Evolutionary conservation across 2,797 vertebrate genomes (phyloP), one percentile per base, ranked within the genome.

Genomic region (Parotocinclus haroldoi): DNA sequence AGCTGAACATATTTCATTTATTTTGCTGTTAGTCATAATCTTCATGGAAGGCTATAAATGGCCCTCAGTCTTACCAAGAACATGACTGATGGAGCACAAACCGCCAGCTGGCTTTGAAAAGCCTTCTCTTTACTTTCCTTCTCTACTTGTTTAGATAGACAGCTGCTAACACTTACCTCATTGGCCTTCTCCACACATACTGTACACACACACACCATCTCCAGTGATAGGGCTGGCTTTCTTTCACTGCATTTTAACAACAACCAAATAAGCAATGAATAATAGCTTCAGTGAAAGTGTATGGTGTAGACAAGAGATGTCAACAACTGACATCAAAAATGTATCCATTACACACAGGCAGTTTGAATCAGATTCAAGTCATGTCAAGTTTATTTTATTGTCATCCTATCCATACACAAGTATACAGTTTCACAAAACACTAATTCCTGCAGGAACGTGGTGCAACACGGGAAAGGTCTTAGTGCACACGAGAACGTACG

Each of bases 241-340:
- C 87, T 83, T 85, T 90, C 91, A 91, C 87, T 86, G 84, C 80
- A 77, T 87, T 84, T 85, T 81, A 90, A 87, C 77, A 17, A 64
- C 11, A 36, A 54, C 49, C 80, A 86, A 88, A 76, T 90, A 89
- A 90, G 91, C 91, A 90, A 90, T 90, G 86, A 89, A 84, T 85
- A 89, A 83, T 82, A 82, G 48, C 40, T 64, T 45, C 84, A 83
- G 80, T 80, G 80, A 81, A 50, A 62, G 56, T 55, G 58, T 56
- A 58, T 13, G 1, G 60, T 18, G 36, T 36, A 72, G 10, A 52
- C 11, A 37, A 46, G n/a, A 66, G 13, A 50, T n/a, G 40, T 45
- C 48, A 65, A 46, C 39, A 61, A 56, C 44, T 18, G 52, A 66
- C 40, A 49, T 72, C 60, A 60, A 7, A 44, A 37, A 37, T 68